Evolutionary conservation across 2,113 vertebrate species (phyloP), one percentile per base, ranked within the genome.

Genomic region (Trogon melanurus): DNA sequence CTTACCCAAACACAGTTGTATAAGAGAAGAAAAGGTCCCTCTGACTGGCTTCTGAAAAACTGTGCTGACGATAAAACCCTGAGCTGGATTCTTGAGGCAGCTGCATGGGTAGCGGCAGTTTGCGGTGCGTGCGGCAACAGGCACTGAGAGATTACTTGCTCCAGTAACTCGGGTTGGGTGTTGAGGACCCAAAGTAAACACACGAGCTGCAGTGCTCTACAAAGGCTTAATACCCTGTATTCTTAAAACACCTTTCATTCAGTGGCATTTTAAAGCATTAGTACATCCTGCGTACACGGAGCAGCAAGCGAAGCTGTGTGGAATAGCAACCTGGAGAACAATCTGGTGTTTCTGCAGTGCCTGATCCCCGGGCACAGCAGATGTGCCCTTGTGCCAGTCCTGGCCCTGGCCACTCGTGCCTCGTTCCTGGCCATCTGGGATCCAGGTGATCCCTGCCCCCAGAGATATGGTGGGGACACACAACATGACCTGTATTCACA

Each of bases 131-230:
- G 96, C 0, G 8, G 73, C 87, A 96, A 89, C 96, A 96, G 13
- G 94, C 92, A 87, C 71, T 4, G 7, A 27, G 69, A 96, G 93
- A 96, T 97, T 96, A 93, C 81, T 85, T 82, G 95, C 95, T 97
- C 88, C 94, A 72, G 76, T 95, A 91, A 94, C 47, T 96, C 4
- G 6, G 95, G 84, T 76, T 96, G 82, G 85, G 80, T 93, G 70
- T 80, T 95, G 75, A 70, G 92, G 64, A 96, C 91, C 41, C 66
- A 96, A 87, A 96, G 87, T 89, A 97, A 97, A 97, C 60, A 96
- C 6, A 7, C 0, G 7, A 79, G 34, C 34, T 3, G 2, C 61
- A 34, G 73, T 41, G 61, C 76, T 93, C 56, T 64, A 91, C 91
- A 91, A 91, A 93, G 76, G 53, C 64, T 80, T 94, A 95, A 88